A percentile compares a stretch with the other conserved stretches of the same genome.
Conservation (phyloP, 2,797 vertebrate genomes). For the Antrozous pallidus region DNA sequence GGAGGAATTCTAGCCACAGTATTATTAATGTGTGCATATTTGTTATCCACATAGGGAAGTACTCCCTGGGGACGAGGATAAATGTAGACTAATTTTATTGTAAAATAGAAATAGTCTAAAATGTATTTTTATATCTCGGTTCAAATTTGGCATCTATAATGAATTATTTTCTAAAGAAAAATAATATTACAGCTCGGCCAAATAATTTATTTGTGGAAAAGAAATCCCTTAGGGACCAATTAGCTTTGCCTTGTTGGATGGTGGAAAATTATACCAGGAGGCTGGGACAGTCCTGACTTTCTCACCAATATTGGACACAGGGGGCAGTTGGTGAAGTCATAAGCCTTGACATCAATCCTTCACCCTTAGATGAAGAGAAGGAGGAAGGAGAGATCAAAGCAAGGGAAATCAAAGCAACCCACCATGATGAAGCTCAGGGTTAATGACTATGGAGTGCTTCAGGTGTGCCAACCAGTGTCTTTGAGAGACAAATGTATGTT, state of each 20-base stretch:
- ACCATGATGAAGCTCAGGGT: neutral
- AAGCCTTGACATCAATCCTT: neutral
- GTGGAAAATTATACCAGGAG: conserved; percentile 33
- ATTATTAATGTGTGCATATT: neutral
- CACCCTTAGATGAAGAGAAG: neutral
- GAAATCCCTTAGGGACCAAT: conserved; percentile 37
- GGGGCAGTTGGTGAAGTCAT: neutral
- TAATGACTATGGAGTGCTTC: neutral
- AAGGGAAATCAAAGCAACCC: neutral
- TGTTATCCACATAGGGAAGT: neutral
- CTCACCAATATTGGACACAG: neutral
- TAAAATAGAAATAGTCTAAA: neutral
- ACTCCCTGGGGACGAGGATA: neutral
- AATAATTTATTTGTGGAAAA: conserved; percentile 22
- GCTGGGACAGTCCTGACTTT: neutral
- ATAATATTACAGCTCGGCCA: neutral
- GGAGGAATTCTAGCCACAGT: neutral
- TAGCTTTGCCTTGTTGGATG: neutral
- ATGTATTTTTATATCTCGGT: neutral
- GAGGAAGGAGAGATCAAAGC: neutral
- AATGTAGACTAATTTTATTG: neutral
- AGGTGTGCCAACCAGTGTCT: neutral
- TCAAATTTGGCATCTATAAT: neutral
- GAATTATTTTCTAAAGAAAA: conserved; percentile 32
- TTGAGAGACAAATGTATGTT: neutral